These are phyloP conservation scores for Miniopterus natalensis DNA, from an alignment of 2,113 vertebrate species.

Conservation along the genomic window DNA sequence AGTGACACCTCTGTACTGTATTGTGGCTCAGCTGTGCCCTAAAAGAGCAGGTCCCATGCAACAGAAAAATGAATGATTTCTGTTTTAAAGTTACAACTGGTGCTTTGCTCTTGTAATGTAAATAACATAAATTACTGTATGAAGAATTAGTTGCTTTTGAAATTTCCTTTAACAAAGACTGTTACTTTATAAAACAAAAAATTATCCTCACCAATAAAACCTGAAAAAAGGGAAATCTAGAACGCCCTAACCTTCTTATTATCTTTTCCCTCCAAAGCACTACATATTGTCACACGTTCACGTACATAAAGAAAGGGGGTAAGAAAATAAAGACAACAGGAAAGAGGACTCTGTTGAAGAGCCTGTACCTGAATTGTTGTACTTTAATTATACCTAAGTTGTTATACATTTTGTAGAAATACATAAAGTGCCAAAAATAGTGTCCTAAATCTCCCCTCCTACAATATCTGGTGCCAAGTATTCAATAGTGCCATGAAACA, in stretches of 20 bases:
- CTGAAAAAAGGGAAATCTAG: neutral
- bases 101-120: constrained; percentile 11
- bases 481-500: constrained; percentile 98
- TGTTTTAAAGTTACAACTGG: neutral
- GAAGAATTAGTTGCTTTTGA: neutral
- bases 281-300: neutral
- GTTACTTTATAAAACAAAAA: constrained; percentile 24
- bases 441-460: constrained; percentile 95
- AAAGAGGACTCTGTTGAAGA: neutral
- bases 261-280: neutral
- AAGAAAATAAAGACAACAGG: neutral
- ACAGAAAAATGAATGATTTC: neutral
- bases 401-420: neutral
- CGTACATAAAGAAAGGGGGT: neutral
- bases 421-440: constrained; percentile 8
- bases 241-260: neutral
- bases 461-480: constrained; percentile 99
- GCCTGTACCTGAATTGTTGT: neutral
- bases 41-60: neutral
- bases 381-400: too few species aligned
- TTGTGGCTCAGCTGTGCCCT: neutral
- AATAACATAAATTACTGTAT: constrained; percentile 18
- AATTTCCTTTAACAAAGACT: neutral
- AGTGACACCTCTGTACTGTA: neutral
- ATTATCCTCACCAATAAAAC: constrained; percentile 28